Evolutionary conservation across 1,140 invertebrate genomes (phyloP).

Genomic region (Tenebrio molitor): DNA sequence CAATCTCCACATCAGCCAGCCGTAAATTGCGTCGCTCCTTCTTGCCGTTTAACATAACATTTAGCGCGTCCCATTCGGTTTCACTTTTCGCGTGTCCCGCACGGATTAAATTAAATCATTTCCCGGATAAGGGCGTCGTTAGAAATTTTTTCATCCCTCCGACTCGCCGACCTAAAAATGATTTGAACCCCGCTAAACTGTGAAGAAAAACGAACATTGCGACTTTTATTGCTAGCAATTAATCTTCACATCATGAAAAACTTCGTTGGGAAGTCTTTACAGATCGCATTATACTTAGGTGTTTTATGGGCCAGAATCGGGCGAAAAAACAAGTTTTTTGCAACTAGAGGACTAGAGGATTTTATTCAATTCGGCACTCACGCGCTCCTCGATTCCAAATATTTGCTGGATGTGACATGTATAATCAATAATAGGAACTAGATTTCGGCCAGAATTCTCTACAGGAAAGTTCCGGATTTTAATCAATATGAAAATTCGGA

Average conservation of each 20-base stretch:
- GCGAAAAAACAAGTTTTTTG: constrained; percentile 24
- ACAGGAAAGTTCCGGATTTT: neutral
- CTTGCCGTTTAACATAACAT: constrained; percentile 25
- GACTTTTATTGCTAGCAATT: constrained; percentile 32
- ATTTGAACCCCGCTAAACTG: neutral
- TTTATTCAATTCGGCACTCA: constrained; percentile 9
- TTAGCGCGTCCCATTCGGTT: no score
- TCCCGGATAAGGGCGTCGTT: no score
- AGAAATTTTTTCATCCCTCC: no score
- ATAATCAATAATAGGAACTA: constrained; percentile 2
- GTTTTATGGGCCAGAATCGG: constrained; percentile 25
- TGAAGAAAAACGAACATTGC: constrained; percentile 3
- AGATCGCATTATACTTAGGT: constrained; percentile 27
- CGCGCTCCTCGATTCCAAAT: constrained; percentile 7
- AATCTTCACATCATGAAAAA: constrained; percentile 32
- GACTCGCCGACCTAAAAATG: constrained; percentile 11
- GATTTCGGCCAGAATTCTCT: constrained; percentile 1
- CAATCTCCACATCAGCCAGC: constrained; percentile 10
- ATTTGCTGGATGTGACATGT: constrained; percentile 15
- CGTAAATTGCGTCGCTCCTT: no score
- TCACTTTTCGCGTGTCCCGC: neutral
- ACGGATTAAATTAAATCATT: neutral
- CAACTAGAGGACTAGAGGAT: neutral
- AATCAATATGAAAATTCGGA: constrained; percentile 14
- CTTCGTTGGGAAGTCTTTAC: constrained; percentile 1